These are phyloP conservation scores for Macropodus opercularis DNA, from an alignment of 2,797 vertebrate genomes.

Conservation along the genomic window DNA sequence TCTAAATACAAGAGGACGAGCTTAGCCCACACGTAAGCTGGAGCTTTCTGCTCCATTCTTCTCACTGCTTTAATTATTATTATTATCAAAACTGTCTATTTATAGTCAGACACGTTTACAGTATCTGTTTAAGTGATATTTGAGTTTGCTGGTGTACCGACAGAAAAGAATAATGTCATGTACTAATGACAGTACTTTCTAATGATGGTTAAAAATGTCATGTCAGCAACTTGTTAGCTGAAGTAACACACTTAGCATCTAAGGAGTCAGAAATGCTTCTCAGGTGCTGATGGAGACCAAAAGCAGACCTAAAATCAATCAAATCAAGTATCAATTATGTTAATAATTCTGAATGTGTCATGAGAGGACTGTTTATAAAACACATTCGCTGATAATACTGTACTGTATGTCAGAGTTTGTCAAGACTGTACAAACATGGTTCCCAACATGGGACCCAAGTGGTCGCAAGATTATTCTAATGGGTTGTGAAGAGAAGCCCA, in stretches of 20 bases:
- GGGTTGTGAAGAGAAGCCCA: neutral
- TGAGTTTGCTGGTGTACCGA: neutral
- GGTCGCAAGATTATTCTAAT: neutral
- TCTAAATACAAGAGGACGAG: constrained; percentile 45
- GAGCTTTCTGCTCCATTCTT: constrained; percentile 22
- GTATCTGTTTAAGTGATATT: neutral
- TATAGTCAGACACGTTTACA: neutral
- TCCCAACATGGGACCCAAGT: neutral
- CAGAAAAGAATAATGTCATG: neutral
- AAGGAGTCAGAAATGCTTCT: too few species aligned
- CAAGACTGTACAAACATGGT: neutral
- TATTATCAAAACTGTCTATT: constrained; percentile 19
- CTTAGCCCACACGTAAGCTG: constrained; percentile 30
- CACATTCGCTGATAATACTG: neutral
- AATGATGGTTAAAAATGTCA: too few species aligned
- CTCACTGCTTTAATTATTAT: too few species aligned
- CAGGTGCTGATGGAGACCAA: constrained; percentile 16
- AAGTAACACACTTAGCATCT: neutral
- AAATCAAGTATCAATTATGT: too few species aligned
- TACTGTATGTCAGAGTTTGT: neutral
- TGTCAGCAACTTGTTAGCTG: neutral
- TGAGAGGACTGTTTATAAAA: neutral
- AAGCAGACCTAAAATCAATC: neutral
- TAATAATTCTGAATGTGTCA: neutral
- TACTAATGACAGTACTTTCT: too few species aligned